Evolutionary conservation across 1,140 invertebrate genomes (phyloP).

Genomic region (Proctacanthus coquilletti): DNA sequence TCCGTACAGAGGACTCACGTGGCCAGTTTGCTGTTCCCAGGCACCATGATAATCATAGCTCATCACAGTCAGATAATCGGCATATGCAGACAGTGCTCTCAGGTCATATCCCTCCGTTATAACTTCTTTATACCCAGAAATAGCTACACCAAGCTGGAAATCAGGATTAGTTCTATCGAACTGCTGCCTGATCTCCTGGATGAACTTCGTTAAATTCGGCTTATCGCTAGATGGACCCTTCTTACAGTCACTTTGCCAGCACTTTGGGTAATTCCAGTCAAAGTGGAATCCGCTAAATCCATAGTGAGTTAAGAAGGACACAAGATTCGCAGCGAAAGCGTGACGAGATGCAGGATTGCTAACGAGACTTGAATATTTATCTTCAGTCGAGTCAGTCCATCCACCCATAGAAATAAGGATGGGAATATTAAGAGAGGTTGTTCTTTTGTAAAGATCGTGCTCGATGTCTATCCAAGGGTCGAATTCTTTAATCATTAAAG

Average conservation of each 20-base stretch:
- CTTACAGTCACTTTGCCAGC: constrained; percentile 79
- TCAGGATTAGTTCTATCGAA: constrained; percentile 45
- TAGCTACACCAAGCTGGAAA: constrained; percentile 59
- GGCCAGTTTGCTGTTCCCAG: constrained; percentile 67
- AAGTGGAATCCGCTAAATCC: constrained; percentile 70
- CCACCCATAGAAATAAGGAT: constrained; percentile 72
- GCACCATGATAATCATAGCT: constrained; percentile 78
- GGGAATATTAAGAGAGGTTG: constrained; percentile 31
- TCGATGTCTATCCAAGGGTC: constrained; percentile 76
- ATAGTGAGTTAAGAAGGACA: constrained; percentile 52
- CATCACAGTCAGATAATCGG: constrained; percentile 78
- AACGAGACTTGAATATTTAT: constrained; percentile 68
- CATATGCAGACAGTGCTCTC: constrained; percentile 41
- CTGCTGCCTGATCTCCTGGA: constrained; percentile 62
- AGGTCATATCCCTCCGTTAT: constrained; percentile 73
- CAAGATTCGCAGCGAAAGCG: constrained; percentile 48
- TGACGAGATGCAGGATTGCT: constrained; percentile 42
- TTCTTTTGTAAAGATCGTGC: constrained; percentile 46
- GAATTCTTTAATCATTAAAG: constrained; percentile 54
- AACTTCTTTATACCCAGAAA: constrained; percentile 81
- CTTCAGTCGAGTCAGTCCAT: constrained; percentile 73
- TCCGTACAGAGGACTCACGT: constrained; percentile 63
- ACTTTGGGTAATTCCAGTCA: constrained; percentile 85
- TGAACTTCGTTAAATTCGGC: constrained; percentile 56
- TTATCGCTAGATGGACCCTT: constrained; percentile 61